Percentiles rank a stretch among this genome's conserved stretches.
Evolutionary conservation across 2,113 vertebrate species (phyloP).

Genomic region (Pterocles gutturalis): DNA sequence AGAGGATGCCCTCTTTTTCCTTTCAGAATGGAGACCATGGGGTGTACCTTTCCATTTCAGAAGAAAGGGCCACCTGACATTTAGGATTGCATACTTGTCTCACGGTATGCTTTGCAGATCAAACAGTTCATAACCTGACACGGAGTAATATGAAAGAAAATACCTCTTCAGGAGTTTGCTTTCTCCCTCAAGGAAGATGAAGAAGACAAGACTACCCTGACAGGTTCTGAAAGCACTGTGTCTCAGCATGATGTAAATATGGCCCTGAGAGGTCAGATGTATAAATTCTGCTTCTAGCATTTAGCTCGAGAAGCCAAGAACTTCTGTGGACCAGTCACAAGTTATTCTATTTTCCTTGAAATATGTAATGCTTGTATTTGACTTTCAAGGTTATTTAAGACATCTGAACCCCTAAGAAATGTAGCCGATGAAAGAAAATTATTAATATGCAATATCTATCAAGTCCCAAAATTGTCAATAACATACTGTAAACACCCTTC

Average conservation of each 20-base stretch:
- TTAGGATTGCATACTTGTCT: background rate
- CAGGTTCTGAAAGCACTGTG: background rate
- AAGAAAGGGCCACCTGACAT: background rate
- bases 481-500: background rate
- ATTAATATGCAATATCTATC: background rate
- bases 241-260: background rate
- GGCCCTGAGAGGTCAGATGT: background rate
- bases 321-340: background rate
- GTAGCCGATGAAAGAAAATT: background rate
- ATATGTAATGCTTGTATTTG: background rate
- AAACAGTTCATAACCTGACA: background rate
- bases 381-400: background rate
- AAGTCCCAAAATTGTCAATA: background rate
- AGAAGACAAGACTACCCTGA: background rate
- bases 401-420: background rate
- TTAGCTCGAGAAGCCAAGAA: background rate
- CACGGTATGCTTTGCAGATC: background rate
- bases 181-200: background rate
- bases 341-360: background rate
- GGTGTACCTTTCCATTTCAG: background rate
- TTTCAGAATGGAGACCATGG: background rate
- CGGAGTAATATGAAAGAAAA: background rate
- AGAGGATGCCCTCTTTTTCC: background rate
- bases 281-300: background rate
- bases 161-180: background rate